Conservation (phyloP, 2,888 invertebrate species). For the Hipparchia semele region DNA sequence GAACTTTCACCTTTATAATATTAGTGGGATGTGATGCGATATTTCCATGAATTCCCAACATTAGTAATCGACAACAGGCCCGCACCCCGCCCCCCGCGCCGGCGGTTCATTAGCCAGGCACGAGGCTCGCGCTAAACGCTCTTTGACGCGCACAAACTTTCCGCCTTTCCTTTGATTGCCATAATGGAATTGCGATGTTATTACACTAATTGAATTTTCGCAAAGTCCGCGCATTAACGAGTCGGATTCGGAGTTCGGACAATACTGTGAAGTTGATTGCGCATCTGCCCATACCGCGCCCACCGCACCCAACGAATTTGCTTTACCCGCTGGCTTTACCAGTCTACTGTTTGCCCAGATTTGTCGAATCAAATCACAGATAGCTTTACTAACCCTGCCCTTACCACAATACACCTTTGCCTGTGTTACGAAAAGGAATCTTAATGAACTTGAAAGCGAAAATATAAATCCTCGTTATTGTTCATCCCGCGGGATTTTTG, state of each 20-base stretch:
- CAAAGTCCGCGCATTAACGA: constrained; percentile 56
- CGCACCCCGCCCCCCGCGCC: constrained; percentile 40
- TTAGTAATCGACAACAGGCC: constrained; percentile 22
- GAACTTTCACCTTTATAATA: too few relatives aligned
- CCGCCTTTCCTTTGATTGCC: constrained; percentile 77
- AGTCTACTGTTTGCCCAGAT: too few relatives aligned
- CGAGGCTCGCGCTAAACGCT: constrained; percentile 68
- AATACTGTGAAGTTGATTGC: constrained; percentile 34
- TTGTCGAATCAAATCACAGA: too few relatives aligned
- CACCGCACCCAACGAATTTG: not conserved
- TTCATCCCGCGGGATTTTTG: too few relatives aligned
- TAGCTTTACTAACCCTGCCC: too few relatives aligned
- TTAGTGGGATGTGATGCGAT: too few relatives aligned
- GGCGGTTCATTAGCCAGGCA: constrained; percentile 61
- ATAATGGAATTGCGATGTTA: constrained; percentile 78
- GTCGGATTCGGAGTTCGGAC: constrained; percentile 45
- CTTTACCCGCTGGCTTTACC: too few relatives aligned
- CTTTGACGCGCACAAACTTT: constrained; percentile 79
- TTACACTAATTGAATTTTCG: constrained; percentile 79
- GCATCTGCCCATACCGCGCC: not conserved
- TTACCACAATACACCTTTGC: too few relatives aligned
- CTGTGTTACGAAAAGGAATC: too few relatives aligned
- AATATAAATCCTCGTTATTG: too few relatives aligned
- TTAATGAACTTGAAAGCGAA: too few relatives aligned
- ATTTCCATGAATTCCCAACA: constrained; percentile 24